phyloP scores from a whole-genome alignment of 1,140 invertebrate genomes.

The Drosophila mauritiana region DNA sequence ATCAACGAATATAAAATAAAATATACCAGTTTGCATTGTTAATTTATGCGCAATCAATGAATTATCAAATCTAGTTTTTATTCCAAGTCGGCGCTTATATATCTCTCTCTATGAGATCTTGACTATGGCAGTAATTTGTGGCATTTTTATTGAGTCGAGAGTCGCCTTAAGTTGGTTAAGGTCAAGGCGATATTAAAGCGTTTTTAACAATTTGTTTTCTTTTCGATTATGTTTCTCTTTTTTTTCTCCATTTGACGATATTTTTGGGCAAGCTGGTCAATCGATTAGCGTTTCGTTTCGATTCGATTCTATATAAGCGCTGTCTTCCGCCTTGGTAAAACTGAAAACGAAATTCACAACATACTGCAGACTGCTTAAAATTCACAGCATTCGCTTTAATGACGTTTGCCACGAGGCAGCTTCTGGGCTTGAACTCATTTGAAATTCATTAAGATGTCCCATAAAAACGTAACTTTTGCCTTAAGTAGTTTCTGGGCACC shows the following conservation, averaged over 20 bases:
- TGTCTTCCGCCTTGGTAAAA: constrained; percentile 41
- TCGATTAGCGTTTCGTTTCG: constrained; percentile 2
- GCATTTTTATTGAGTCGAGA: constrained; percentile 34
- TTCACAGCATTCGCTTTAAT: constrained; percentile 60
- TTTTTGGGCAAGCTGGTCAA: background rate
- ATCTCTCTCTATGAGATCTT: constrained; percentile 5
- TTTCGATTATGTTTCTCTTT: background rate
- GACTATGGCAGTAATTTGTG: constrained; percentile 42
- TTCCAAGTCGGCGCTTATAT: constrained; percentile 1
- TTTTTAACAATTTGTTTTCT: constrained; percentile 16
- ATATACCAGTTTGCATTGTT: constrained; percentile 18
- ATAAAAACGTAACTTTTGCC: constrained; percentile 63
- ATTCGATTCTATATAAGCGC: constrained; percentile 23
- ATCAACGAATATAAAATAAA: constrained; percentile 1
- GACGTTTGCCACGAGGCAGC: constrained; percentile 50
- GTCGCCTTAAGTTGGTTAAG: constrained; percentile 52
- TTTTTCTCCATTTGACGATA: background rate
- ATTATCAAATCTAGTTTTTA: constrained; percentile 35
- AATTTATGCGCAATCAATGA: constrained; percentile 30
- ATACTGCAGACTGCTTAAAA: constrained; percentile 56
- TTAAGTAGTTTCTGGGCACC: constrained; percentile 37
- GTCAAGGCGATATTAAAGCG: constrained; percentile 42
- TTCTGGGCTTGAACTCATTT: constrained; percentile 62
- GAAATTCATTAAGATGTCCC: constrained; percentile 68
- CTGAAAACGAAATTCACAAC: constrained; percentile 38